Base-by-base conservation (phyloP, 2,888 invertebrate species). In the Auanema sp. region DNA sequence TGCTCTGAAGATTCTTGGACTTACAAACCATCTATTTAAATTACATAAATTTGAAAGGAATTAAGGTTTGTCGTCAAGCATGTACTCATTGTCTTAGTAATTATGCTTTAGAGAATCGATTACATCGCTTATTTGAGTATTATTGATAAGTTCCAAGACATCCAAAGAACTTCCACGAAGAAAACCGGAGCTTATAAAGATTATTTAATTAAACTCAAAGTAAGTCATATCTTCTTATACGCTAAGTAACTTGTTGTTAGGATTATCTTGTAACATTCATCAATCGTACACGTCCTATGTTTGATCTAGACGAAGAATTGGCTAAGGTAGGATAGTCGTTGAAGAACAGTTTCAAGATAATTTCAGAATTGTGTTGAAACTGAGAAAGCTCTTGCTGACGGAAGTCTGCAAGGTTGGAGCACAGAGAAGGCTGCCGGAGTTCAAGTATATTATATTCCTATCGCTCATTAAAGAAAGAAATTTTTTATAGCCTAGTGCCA, bases 21-120 rank as follows among this genome's bases (percentile, higher is more conserved):
- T 87, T 99, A 51, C 95, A 98, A 85, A 92, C 93, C 84, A 92
- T 94, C 81, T 96, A 93, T 85, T 93, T 92, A 81, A 92, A 92
- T 83, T 99, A 91, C 84, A 90, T 97, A 40, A 99, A 99, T 85
- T 87, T 99, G 41, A 96, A 97, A 84, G 95, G 95, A 10, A 90
- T 97, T 77, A 95, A 95, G 87, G 90, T 90, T 86, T 79, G 25
- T n/a, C 47, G 52, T n/a, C n/a, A n/a, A n/a, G n/a, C n/a, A n/a
- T n/a, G n/a, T n/a, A n/a, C n/a, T 51, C 54, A 42, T 11, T 24
- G 5, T n/a, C 12, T 16, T 12, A 0, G 18, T 51, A 21, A 41
- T 8, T 14, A 24, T 50, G 4, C 60, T 76, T 55, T 53, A 81
- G 85, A 84, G 84, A 79, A 80, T 94, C 41, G 97, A 98, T 86